Percentiles rank a stretch among this genome's conserved stretches.
phyloP scores from a whole-genome alignment of 1,140 invertebrate genomes.

The Nomia melanderi region DNA sequence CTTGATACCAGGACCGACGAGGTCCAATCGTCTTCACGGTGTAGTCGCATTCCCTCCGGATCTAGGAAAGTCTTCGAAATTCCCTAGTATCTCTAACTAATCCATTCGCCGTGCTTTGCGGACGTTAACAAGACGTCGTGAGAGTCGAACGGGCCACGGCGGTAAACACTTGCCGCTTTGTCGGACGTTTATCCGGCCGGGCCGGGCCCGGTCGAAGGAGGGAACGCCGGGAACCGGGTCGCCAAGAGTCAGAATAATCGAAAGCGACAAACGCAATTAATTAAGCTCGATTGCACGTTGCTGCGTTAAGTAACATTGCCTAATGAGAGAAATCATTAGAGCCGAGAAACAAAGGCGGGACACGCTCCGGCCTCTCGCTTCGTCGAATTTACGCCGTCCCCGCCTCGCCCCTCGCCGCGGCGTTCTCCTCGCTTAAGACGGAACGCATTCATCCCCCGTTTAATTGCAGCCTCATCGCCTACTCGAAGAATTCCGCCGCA shows the following conservation, averaged over 20 bases:
- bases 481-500: conserved; percentile 10
- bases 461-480: conserved; percentile 24
- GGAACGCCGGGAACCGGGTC: neutral
- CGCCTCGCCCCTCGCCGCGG: neutral
- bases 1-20: too few relatives aligned
- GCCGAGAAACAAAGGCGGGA: conserved; percentile 52
- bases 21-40: too few relatives aligned
- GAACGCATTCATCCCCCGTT: conserved; percentile 45
- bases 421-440: conserved; percentile 12
- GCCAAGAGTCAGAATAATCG: conserved; percentile 53
- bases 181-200: neutral
- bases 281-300: conserved; percentile 59
- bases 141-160: neutral
- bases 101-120: neutral
- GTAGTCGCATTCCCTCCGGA: too few relatives aligned
- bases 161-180: neutral
- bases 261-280: conserved; percentile 63
- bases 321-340: conserved; percentile 68
- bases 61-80: too few relatives aligned
- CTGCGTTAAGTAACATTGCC: conserved; percentile 53
- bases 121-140: neutral
- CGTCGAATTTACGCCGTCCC: neutral
- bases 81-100: neutral
- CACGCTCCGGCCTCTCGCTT: conserved; percentile 11
- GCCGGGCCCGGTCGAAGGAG: neutral